phyloP scores from a whole-genome alignment of 2,797 vertebrate genomes.

The Gymnodraco acuticeps region DNA sequence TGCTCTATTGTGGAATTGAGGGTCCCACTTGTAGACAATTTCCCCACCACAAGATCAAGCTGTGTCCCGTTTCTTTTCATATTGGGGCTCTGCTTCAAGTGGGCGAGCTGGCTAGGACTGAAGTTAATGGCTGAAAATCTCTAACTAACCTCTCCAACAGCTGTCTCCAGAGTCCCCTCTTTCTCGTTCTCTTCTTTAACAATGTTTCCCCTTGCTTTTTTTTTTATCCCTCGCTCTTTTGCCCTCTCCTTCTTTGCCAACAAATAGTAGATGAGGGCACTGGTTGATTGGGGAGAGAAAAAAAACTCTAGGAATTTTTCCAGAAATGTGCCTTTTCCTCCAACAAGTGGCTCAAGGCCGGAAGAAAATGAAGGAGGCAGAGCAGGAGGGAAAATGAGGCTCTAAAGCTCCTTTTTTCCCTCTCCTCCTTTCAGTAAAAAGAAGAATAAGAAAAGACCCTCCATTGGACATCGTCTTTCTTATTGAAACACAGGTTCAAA shows the following conservation, averaged over 20 bases:
- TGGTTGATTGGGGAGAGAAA: conserved; percentile 73
- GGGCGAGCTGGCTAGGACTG: conserved; percentile 81
- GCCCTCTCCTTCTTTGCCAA: conserved; percentile 64
- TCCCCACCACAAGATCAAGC: conserved; percentile 84
- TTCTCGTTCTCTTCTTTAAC: conserved; percentile 73
- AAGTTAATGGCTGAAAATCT: conserved; percentile 89
- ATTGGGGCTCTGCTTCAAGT: conserved; percentile 80
- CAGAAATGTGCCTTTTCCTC: conserved; percentile 84
- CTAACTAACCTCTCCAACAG: conserved; percentile 88
- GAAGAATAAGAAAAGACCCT: conserved; percentile 83
- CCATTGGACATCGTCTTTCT: conserved; percentile 85
- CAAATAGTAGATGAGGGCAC: conserved; percentile 70
- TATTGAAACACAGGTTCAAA: conserved; percentile 83
- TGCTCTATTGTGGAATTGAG: conserved; percentile 82
- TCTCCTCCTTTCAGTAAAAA: conserved; percentile 76
- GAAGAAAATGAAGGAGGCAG: conserved; percentile 78
- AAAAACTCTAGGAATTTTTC: conserved; percentile 79
- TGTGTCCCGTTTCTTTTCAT: conserved; percentile 83
- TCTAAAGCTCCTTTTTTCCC: conserved; percentile 71
- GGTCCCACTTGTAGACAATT: conserved; percentile 87
- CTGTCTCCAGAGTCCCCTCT: conserved; percentile 80
- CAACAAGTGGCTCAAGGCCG: conserved; percentile 85
- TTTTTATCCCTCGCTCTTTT: conserved; percentile 66
- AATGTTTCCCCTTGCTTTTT: conserved; percentile 67
- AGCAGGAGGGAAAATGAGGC: conserved; percentile 71